A percentile compares a stretch with the other conserved stretches of the same genome.
Evolutionary conservation across 1,140 invertebrate species (phyloP).

Genomic region (Pseudomyrmex pallidus): DNA sequence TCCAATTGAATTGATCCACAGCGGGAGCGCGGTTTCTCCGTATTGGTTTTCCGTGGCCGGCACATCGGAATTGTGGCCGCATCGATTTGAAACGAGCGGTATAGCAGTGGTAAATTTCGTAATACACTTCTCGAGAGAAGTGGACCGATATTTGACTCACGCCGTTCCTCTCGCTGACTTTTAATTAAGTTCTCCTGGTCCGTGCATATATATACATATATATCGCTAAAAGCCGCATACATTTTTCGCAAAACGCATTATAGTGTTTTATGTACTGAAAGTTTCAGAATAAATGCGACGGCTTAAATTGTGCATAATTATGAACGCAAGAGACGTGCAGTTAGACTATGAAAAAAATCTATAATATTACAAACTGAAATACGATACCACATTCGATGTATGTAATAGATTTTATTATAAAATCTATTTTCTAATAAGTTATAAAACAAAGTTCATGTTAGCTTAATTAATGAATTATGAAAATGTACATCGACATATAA

Average conservation of each 20-base stretch:
- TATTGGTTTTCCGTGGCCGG: conserved; percentile 28
- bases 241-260: not conserved
- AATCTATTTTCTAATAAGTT: too few relatives aligned
- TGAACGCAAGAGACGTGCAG: not conserved
- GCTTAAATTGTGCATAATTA: not conserved
- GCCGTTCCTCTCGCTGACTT: conserved; percentile 13
- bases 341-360: too few relatives aligned
- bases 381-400: too few relatives aligned
- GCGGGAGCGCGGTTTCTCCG: conserved; percentile 15
- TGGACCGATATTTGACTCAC: conserved; percentile 34
- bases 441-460: too few relatives aligned
- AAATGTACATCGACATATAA: conserved; percentile 17
- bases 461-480: not conserved
- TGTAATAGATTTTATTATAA: too few relatives aligned
- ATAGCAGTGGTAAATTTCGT: conserved; percentile 45
- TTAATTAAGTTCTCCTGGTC: conserved; percentile 46
- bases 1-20: conserved; percentile 21
- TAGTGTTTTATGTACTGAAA: not conserved
- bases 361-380: not conserved
- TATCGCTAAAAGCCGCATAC: not conserved
- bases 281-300: too few relatives aligned
- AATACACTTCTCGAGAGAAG: conserved; percentile 37
- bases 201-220: not conserved
- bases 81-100: conserved; percentile 48
- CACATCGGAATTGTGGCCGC: conserved; percentile 47